Conservation (phyloP, 2,113 vertebrate species). For the Thymallus thymallus region DNA sequence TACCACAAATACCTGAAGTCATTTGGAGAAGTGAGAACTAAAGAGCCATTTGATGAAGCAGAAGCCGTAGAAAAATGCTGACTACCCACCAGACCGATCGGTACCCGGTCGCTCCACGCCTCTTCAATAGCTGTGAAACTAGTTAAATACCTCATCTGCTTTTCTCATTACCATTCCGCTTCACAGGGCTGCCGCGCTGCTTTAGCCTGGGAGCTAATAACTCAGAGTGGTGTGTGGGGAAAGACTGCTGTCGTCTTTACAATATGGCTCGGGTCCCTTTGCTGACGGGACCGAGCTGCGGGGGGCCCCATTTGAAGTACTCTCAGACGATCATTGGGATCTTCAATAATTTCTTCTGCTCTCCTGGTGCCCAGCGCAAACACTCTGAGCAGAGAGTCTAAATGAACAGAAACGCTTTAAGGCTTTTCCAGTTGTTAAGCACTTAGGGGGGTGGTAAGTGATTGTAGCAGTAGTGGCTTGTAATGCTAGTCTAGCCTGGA, state of each 20-base stretch:
- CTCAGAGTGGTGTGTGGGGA: conserved; percentile 52
- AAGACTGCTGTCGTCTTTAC: conserved; percentile 55
- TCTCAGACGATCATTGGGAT: conserved; percentile 48
- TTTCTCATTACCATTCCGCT: conserved; percentile 58
- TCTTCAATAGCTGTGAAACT: conserved; percentile 59
- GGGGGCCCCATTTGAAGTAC: conserved; percentile 43
- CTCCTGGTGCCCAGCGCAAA: conserved; percentile 37
- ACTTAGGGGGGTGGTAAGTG: not conserved
- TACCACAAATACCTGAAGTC: not conserved
- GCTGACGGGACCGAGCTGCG: conserved; percentile 21
- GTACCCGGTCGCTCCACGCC: conserved; percentile 36
- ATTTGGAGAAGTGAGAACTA: not conserved
- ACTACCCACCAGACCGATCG: conserved; percentile 10
- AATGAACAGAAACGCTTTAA: conserved; percentile 36
- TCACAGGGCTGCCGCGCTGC: conserved; percentile 39
- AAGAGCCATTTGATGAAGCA: not conserved
- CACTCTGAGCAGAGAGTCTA: conserved; percentile 31
- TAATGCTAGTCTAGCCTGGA: not conserved
- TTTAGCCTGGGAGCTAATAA: conserved; percentile 48
- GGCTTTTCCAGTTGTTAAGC: conserved; percentile 16
- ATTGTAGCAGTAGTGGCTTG: not conserved
- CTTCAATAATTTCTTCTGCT: conserved; percentile 45
- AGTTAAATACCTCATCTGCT: conserved; percentile 68
- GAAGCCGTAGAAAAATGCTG: conserved; percentile 12
- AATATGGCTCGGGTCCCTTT: conserved; percentile 31